Evolutionary conservation across 92 coral and sea anemone species (phyloP), one percentile per base, ranked within the genome.

Genomic region (Blastomussa wellsi): DNA sequence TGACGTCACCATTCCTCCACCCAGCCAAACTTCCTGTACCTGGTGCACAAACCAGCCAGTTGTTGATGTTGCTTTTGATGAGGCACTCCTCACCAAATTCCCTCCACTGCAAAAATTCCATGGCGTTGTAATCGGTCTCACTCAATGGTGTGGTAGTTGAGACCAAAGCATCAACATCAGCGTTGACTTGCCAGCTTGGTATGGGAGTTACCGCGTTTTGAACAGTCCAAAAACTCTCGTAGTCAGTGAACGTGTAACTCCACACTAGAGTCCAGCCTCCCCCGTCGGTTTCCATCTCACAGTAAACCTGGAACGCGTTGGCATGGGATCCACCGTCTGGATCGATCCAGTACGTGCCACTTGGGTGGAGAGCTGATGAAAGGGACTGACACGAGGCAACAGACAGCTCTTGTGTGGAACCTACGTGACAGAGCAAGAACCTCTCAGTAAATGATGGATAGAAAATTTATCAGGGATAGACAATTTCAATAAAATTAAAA

Each of bases 241-340:
- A 88, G 19, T 88, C 62, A 5, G 84, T 91, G 79, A 88, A 88
- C 65, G 87, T 84, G 75, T 91, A 91, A 59, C 90, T 84, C 81
- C 86, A 91, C n/a, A 88, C 90, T 67, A 88, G 85, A 1, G 88
- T 88, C 94, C 94, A 90, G 78, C 91, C 91, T 82, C 91, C 91
- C 24, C 86, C 89, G 4, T 85, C 74, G 7, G 91, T 88, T 20
- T 65, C 65, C 39, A 73, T 52, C 59, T 88, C 94, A 66, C 93
- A 90, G 57, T 76, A 90, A 7, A 78, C 94, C 59, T 68, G 76
- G 42, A 90, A 77, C 28, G 93, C 90, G 73, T 83, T 79, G 44
- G 77, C 87, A 87, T 74, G 69, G 70, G 81, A 75, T 53, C 86
- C 87, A 9, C 83, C 87, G 39, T 77, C 81, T 12, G 81, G 88